A percentile compares a stretch with the other conserved stretches of the same genome.
These are phyloP conservation scores for Gobiocypris rarus DNA, from an alignment of 2,113 vertebrate species.

Conservation along the genomic window DNA sequence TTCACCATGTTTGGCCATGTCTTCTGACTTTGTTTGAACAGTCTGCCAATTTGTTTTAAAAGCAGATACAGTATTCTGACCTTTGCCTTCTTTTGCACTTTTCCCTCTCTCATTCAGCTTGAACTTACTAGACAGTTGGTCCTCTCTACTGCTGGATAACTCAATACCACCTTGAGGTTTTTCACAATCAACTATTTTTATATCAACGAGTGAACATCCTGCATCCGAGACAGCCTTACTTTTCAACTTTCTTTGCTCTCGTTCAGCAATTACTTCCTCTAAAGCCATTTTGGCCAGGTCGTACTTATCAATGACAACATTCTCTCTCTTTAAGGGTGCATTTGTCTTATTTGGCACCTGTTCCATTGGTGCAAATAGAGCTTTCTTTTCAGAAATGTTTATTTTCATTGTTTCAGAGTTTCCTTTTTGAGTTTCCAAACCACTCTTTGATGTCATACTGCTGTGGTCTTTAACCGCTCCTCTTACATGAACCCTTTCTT, in stretches of 20 bases:
- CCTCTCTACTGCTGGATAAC: neutral
- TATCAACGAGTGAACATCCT: constrained; percentile 35
- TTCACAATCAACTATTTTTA: constrained; percentile 28
- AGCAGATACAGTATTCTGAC: constrained; percentile 53
- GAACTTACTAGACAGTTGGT: constrained; percentile 41
- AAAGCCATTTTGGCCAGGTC: constrained; percentile 73
- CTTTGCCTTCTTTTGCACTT: constrained; percentile 61
- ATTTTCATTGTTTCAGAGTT: constrained; percentile 73
- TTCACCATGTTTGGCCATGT: constrained; percentile 59
- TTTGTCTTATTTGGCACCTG: constrained; percentile 56
- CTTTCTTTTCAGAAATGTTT: constrained; percentile 70
- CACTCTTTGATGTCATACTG: neutral
- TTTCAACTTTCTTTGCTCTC: constrained; percentile 57
- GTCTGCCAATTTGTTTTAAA: constrained; percentile 52
- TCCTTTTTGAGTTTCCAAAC: constrained; percentile 64
- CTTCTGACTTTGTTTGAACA: constrained; percentile 63
- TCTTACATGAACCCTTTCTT: constrained; percentile 23
- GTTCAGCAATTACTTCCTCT: constrained; percentile 74
- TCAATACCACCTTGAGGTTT: constrained; percentile 46
- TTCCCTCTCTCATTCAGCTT: constrained; percentile 50
- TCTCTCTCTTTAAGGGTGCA: constrained; percentile 53
- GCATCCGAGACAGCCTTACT: constrained; percentile 30
- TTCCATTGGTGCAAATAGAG: constrained; percentile 66
- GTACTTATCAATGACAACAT: constrained; percentile 64
- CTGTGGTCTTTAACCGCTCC: neutral